phyloP scores from a whole-genome alignment of 2,888 invertebrate species.

The Thalpophila matura region DNA sequence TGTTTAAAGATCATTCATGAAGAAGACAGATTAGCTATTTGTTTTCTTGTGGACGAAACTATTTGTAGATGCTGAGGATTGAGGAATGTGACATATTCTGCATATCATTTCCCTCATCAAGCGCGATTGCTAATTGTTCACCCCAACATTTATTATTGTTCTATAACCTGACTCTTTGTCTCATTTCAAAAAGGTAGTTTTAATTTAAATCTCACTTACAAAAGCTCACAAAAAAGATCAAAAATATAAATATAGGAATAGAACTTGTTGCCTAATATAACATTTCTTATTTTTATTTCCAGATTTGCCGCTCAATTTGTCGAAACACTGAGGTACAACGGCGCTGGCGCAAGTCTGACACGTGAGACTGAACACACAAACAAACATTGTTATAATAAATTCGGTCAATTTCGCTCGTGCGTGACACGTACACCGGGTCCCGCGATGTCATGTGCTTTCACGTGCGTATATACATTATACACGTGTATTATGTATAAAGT shows the following conservation, averaged over 20 bases:
- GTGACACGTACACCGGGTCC: slow-evolving; percentile 41
- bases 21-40: too few relatives aligned
- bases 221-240: not conserved
- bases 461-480: slow-evolving; percentile 47
- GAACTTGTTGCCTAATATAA: slow-evolving; percentile 18
- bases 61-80: too few relatives aligned
- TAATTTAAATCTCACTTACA: not conserved
- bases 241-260: not conserved
- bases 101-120: too few relatives aligned
- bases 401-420: slow-evolving; percentile 61
- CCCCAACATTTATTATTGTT: too few relatives aligned
- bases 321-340: slow-evolving; percentile 92
- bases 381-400: slow-evolving; percentile 68
- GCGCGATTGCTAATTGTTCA: too few relatives aligned
- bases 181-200: not conserved
- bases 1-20: not conserved
- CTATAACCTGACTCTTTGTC: too few relatives aligned
- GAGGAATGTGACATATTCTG: too few relatives aligned
- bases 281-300: slow-evolving; percentile 76
- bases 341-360: slow-evolving; percentile 73
- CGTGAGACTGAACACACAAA: slow-evolving; percentile 80
- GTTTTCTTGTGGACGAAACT: too few relatives aligned
- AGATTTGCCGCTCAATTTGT: slow-evolving; percentile 97
- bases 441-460: slow-evolving; percentile 46
- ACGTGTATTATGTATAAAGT: slow-evolving; percentile 50